Conservation (phyloP, 2,113 vertebrate species). For the Xiphorhynchus elegans region DNA sequence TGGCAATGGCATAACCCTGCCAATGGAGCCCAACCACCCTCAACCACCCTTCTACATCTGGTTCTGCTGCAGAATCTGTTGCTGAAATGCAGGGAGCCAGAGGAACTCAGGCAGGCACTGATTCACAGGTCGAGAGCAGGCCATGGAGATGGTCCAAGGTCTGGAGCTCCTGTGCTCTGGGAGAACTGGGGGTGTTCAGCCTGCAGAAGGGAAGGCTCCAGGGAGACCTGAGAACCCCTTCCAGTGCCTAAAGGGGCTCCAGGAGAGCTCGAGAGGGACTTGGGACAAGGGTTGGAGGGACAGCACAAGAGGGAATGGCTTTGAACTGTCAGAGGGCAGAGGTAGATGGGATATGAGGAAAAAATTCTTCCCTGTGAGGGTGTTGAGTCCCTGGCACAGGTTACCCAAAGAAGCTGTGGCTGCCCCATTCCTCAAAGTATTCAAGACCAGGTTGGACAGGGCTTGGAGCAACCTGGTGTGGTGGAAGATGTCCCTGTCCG, state of each 20-base stretch:
- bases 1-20: background rate
- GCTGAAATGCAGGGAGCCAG: background rate
- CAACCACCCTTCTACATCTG: background rate
- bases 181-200: background rate
- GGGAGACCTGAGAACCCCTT: background rate
- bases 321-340: background rate
- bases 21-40: background rate
- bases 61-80: background rate
- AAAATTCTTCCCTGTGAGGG: background rate
- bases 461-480: background rate
- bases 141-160: background rate
- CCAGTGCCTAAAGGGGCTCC: background rate
- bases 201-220: background rate
- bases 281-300: background rate
- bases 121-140: background rate
- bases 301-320: background rate
- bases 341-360: background rate
- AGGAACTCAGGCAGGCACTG: background rate
- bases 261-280: background rate
- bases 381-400: background rate
- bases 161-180: background rate
- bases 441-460: background rate
- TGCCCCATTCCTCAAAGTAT: background rate
- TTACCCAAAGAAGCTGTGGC: background rate
- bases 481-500: background rate